A percentile compares a stretch with the other conserved stretches of the same genome.
phyloP scores from a whole-genome alignment of 2,113 vertebrate genomes.

The Theristicus caerulescens region DNA sequence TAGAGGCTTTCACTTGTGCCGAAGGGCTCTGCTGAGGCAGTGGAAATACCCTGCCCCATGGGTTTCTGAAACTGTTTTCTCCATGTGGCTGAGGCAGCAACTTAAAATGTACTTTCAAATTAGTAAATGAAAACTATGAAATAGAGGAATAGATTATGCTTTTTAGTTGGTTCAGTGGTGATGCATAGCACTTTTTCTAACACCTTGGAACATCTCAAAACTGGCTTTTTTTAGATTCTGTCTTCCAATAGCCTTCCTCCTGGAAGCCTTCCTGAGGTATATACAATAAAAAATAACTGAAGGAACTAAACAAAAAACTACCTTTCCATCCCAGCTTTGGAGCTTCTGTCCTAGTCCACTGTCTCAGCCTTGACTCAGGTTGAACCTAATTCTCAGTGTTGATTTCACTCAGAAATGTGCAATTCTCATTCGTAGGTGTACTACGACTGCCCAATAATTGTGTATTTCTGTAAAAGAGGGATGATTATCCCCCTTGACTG shows the following conservation, averaged over 20 bases:
- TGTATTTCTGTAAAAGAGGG: background rate
- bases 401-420: background rate
- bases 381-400: background rate
- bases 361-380: background rate
- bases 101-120: background rate
- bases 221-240: background rate
- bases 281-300: background rate
- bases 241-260: background rate
- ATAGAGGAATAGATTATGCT: background rate
- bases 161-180: background rate
- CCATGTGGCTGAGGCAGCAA: background rate
- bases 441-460: background rate
- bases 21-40: background rate
- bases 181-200: background rate
- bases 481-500: fast-evolving
- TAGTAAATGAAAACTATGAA: background rate
- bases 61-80: background rate
- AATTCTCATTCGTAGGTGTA: background rate
- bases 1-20: background rate
- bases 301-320: background rate
- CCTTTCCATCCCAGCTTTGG: background rate
- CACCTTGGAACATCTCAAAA: background rate
- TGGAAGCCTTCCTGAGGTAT: background rate
- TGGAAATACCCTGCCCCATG: background rate
- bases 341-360: background rate